Percentiles rank a stretch among this genome's conserved stretches.
Evolutionary conservation across 2,888 invertebrate genomes (phyloP).

Genomic region (Ectobius pallidus): DNA sequence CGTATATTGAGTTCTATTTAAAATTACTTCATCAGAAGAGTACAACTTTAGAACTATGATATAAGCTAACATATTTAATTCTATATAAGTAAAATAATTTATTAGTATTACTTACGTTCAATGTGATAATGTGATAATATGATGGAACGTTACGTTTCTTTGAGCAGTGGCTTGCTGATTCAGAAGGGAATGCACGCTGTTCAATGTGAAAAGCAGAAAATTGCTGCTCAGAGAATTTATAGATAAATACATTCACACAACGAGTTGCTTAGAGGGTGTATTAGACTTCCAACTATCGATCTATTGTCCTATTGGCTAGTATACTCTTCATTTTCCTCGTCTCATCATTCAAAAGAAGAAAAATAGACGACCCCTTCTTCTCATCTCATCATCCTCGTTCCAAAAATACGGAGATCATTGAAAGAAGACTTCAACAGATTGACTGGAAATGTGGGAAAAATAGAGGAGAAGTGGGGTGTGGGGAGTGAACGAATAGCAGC

Average conservation of each 20-base stretch:
- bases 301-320: constrained; percentile 38
- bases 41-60: too few species aligned
- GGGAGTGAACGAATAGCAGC: not conserved
- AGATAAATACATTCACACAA: not conserved
- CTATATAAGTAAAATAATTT: too few species aligned
- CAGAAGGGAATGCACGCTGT: too few species aligned
- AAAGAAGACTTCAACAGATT: constrained; percentile 36
- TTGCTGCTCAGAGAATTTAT: not conserved
- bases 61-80: too few species aligned
- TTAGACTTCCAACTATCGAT: constrained; percentile 25
- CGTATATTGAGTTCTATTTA: too few species aligned
- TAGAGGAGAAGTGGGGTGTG: not conserved
- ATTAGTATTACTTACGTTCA: too few species aligned
- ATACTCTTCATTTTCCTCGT: constrained; percentile 32
- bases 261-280: not conserved
- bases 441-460: constrained; percentile 29
- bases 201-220: not conserved
- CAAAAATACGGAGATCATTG: constrained; percentile 30
- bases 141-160: too few species aligned
- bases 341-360: constrained; percentile 22
- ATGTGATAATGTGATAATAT: too few species aligned
- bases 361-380: not conserved
- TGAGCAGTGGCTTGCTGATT: too few species aligned
- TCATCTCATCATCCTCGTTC: constrained; percentile 14
- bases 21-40: too few species aligned